Evolutionary conservation across 92 coral and sea anemone species (phyloP), one percentile per base, ranked within the genome.

Genomic region (Phenganax stokvisi): DNA sequence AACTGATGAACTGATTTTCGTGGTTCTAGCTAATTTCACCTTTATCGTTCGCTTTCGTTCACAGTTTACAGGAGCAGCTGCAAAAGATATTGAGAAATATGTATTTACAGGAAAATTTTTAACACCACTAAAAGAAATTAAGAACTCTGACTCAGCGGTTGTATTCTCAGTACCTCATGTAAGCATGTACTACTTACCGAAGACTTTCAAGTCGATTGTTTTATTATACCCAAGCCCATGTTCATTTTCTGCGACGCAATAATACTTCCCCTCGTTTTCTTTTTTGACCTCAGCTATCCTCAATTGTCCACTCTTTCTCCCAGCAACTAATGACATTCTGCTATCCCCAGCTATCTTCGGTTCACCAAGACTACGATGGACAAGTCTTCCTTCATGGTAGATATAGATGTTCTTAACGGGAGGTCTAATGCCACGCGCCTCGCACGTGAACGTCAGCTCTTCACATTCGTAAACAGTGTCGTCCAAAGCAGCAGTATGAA

Each of bases 401-500:
- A 79, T 52, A 27, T 79, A 25, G 54, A 79, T 37, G 15, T 44
- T 52, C 27, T 51, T 79, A 2, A 79, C 83, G 7, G 83, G 83
- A 11, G 57, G 60, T 8, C 51, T 79, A 8, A 51, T 25, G 4
- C 30, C 74, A 52, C 57, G n/a, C 12, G 83, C 74, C 56, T 79
- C 83, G 30, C 83, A 79, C 28, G 63, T 65, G 51, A 79, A 65
- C 2, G 12, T 6, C 11, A 79, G 28, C 44, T 63, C 60, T 16
- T 79, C 59, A 53, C 83, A 79, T 28, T 79, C 73, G 62, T 63
- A 64, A 6, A 79, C 69, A 0, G 83, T 79, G 58, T 68, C 62
- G 37, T 79, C 83, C 61, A 79, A 51, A 30, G 83, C 73, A 10
- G 73, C 83, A 13, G 74, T 79, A 20, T 79, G 68, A 64, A 54